Evolutionary conservation across 1,140 invertebrate species (phyloP), one percentile per base, ranked within the genome.

Genomic region (Varroa destructor): DNA sequence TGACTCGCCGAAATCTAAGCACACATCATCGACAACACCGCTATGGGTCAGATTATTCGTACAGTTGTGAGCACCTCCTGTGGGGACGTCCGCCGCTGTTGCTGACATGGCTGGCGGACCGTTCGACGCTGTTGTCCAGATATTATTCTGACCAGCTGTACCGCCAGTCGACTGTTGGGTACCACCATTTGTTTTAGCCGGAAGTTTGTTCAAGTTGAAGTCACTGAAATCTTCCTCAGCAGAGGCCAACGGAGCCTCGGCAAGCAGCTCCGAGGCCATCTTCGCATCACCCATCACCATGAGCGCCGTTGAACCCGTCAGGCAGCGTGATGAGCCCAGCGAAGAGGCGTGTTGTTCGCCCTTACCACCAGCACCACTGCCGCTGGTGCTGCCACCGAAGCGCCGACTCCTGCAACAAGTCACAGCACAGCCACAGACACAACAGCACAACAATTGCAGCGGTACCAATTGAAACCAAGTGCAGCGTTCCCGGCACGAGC

Each of bases 171-270:
- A 51, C 46, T 3, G 3, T 51, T 51, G 46, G 3, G 4, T 8
- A 5, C 46, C 46, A 8, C 46, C 46, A 51, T 8, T 51, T 3
- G 4, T 5, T 51, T 51, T 51, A 5, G 46, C 46, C 8, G 46
- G 40, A 37, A 67, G 61, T 40, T 67, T 67, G 36, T 67, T 67
- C 40, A 12, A 67, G 37, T 67, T 67, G 61, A 67, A 67, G 61
- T 67, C 61, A 67, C 61, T 67, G 61, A 67, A 67, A 46, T 67
- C 61, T 40, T 67, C 61, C 61, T 67, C 61, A 37, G 61, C 61
- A 3, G 61, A 67, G 61, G 61, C 61, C 61, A 67, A 37, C 40
- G 61, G 61, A 40, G 61, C 61, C 61, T 67, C 61, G 37, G 61
- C 61, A 2, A 67, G 61, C 61, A 67, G 61, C 46, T 67, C 61